A percentile compares a stretch with the other conserved stretches of the same genome.
Conservation (phyloP, 1,140 invertebrate genomes). For the Drosophila pseudoananassae region DNA sequence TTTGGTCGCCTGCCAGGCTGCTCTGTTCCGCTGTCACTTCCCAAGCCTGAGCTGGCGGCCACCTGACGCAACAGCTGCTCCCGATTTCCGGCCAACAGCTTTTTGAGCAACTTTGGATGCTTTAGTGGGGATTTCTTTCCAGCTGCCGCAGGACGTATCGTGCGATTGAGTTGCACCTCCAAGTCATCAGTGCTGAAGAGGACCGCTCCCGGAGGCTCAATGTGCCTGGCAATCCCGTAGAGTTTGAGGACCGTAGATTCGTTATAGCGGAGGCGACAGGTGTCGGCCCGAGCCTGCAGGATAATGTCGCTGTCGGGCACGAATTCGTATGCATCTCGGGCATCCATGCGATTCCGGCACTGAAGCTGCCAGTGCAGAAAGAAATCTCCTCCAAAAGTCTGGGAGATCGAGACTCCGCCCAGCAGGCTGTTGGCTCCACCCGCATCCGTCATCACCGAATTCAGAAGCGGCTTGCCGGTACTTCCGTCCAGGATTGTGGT, state of each 20-base stretch:
- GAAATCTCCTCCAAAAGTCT: slow-evolving; percentile 82
- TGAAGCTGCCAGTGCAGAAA: slow-evolving; percentile 83
- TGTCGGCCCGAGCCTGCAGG: slow-evolving; percentile 88
- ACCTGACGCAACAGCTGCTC: slow-evolving; percentile 70
- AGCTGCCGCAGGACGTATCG: slow-evolving; percentile 54
- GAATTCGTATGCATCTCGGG: slow-evolving; percentile 87
- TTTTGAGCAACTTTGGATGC: slow-evolving; percentile 83
- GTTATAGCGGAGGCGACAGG: slow-evolving; percentile 91
- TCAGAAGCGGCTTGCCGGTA: slow-evolving; percentile 87
- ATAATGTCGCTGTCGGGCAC: slow-evolving; percentile 87
- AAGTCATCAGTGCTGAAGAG: slow-evolving; percentile 87
- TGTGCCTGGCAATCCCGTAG: slow-evolving; percentile 89
- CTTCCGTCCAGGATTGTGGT: slow-evolving; percentile 89
- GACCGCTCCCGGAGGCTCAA: slow-evolving; percentile 88
- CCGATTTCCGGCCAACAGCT: slow-evolving; percentile 68
- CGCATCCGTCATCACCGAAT: slow-evolving; percentile 88
- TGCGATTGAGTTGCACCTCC: slow-evolving; percentile 78
- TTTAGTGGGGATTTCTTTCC: slow-evolving; percentile 76
- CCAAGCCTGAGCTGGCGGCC: slow-evolving; percentile 18
- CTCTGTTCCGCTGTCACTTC: slow-evolving; percentile 21
- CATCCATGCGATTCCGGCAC: slow-evolving; percentile 84
- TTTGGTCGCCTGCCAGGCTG: slow-evolving; percentile 36
- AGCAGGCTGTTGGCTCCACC: slow-evolving; percentile 86
- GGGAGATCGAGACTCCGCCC: slow-evolving; percentile 79
- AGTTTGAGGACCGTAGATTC: slow-evolving; percentile 87